phyloP scores from a whole-genome alignment of 1,140 invertebrate species.

The Cataglyphis hispanica region DNA sequence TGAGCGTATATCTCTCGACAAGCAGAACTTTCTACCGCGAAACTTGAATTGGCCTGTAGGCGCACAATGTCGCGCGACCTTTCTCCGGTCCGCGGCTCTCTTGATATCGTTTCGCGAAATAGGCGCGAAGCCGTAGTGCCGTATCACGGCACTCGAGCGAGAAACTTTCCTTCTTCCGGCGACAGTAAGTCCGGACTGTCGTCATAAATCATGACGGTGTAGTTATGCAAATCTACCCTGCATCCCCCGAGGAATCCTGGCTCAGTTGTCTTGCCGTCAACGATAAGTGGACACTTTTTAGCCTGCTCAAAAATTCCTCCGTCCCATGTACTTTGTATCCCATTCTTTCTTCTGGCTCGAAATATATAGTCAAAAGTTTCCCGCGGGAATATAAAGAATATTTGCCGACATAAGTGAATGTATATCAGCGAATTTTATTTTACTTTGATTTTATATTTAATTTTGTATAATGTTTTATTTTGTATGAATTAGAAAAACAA shows the following conservation, averaged over 20 bases:
- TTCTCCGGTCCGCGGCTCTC: not conserved
- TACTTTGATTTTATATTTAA: not conserved
- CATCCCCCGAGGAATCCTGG: conserved; percentile 25
- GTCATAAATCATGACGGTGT: conserved; percentile 69
- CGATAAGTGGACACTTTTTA: conserved; percentile 61
- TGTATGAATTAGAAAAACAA: not conserved
- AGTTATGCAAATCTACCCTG: conserved; percentile 76
- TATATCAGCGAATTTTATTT: not conserved
- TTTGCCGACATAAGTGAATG: conserved; percentile 18
- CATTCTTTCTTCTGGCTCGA: conserved; percentile 28
- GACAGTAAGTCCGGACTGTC: conserved; percentile 51
- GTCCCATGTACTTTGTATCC: conserved; percentile 30
- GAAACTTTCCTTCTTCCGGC: conserved; percentile 69
- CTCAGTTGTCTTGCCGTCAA: conserved; percentile 54
- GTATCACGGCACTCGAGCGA: conserved; percentile 18
- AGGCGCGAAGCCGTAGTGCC: conserved; percentile 24
- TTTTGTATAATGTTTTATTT: too few species aligned
- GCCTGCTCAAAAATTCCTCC: conserved; percentile 22
- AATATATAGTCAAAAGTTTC: conserved; percentile 50
- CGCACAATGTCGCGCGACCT: not conserved
- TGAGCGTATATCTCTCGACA: not conserved
- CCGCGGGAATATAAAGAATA: not conserved
- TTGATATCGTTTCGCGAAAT: conserved; percentile 46
- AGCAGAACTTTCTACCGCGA: conserved; percentile 30
- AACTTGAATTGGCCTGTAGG: conserved; percentile 29